phyloP scores from a whole-genome alignment of 2,888 invertebrate species.

The Sericinus montela region DNA sequence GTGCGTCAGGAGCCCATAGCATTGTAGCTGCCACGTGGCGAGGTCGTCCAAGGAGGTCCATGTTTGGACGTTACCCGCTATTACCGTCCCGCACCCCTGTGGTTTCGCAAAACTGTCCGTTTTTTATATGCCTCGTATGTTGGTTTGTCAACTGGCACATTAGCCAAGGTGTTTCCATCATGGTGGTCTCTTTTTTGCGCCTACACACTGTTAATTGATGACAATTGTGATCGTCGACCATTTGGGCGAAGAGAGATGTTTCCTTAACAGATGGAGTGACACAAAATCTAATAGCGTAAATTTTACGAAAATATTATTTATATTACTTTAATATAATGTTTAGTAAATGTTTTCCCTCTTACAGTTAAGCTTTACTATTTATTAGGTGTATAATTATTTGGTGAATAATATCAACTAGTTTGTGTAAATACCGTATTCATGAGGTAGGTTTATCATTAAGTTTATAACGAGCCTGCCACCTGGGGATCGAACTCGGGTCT shows the following conservation, averaged over 20 bases:
- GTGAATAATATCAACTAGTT: too few species aligned
- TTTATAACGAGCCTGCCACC: too few species aligned
- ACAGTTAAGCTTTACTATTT: too few species aligned
- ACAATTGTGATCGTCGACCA: constrained; percentile 70
- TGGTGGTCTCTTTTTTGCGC: constrained; percentile 67
- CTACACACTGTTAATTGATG: constrained; percentile 68
- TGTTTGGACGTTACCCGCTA: constrained; percentile 60
- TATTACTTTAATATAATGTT: too few species aligned
- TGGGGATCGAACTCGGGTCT: too few species aligned
- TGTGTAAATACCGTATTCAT: too few species aligned
- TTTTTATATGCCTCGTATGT: constrained; percentile 42
- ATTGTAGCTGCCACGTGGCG: constrained; percentile 38
- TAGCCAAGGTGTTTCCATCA: constrained; percentile 68
- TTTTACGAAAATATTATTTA: not conserved
- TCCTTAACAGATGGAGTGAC: constrained; percentile 55
- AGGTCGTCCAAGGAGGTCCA: constrained; percentile 49
- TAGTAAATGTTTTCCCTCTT: too few species aligned
- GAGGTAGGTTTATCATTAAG: too few species aligned
- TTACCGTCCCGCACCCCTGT: constrained; percentile 56
- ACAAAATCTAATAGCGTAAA: not conserved
- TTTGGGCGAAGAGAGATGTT: constrained; percentile 69
- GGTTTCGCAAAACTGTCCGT: constrained; percentile 52
- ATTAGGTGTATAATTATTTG: too few species aligned
- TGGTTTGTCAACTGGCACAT: constrained; percentile 73
- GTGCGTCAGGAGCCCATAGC: not conserved